Evolutionary conservation across 2,888 invertebrate species (phyloP), one percentile per base, ranked within the genome.

Genomic region (Ormyrus pomaceus): DNA sequence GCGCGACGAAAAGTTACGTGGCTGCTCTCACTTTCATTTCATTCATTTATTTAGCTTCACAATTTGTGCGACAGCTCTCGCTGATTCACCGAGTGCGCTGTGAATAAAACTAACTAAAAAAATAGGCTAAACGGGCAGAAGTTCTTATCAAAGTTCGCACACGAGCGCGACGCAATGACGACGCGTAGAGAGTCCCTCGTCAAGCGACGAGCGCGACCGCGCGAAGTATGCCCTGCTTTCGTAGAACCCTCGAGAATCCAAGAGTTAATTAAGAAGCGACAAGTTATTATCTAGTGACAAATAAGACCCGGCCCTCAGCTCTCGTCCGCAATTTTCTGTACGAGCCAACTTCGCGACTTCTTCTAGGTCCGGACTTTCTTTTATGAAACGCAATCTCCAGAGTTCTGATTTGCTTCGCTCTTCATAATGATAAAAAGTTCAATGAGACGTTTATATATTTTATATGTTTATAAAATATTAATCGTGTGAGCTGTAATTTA

Each of bases 181-280:
- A 65, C 45, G 59, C 45, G n/a, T n/a, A 11, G n/a, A 11, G n/a
- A 45, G 45, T 53, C 8, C 69, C 45, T 61, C 34, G 55, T 77
- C 55, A 64, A 71, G 71, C 55, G 62, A 56, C 56, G 62, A 68
- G 70, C 62, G 64, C 65, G 66, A 58, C 58, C 58, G 58, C 45
- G 72, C 50, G 6, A 58, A 50, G 70, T 62, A 50, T 10, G 65
- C 73, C 73, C 53, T 34, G 59, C 34, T 34, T 34, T 34, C 34
- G 34, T 34, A 34, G 34, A 50, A 51, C 55, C 51, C 73, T 73
- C 64, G 76, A 77, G 84, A 83, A 83, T 82, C 81, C 72, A 77
- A 79, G 84, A 85, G 87, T 88, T 89, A 89, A 89, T 89, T 88
- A 89, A 88, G 87, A 87, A 82, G 82, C 82, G 82, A 82, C 79